These are phyloP conservation scores for Laupala kohalensis DNA, from an alignment of 1,140 invertebrate species.

Conservation along the genomic window DNA sequence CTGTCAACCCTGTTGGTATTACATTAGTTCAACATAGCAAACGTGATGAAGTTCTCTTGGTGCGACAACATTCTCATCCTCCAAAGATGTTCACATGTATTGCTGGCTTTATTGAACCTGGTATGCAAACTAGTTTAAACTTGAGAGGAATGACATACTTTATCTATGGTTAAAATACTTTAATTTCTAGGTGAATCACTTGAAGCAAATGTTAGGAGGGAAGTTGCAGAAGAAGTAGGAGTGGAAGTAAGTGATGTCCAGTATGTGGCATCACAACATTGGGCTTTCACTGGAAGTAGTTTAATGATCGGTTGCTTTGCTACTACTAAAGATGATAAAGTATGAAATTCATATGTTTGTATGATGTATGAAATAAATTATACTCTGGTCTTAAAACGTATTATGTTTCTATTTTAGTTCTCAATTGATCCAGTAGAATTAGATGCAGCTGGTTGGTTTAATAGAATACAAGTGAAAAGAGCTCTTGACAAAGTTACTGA, in stretches of 20 bases:
- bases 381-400: no score
- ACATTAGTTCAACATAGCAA: conserved; percentile 33
- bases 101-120: conserved; percentile 43
- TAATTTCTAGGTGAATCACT: conserved; percentile 35
- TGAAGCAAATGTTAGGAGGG: conserved; percentile 38
- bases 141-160: neutral
- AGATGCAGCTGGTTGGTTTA: conserved; percentile 41
- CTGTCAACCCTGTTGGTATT: conserved; percentile 38
- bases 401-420: conserved; percentile 22
- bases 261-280: conserved; percentile 40
- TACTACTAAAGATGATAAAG: conserved; percentile 16
- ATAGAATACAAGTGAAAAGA: conserved; percentile 28
- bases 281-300: conserved; percentile 39
- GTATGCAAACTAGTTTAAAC: conserved; percentile 27
- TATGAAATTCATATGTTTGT: no score
- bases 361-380: no score
- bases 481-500: conserved; percentile 25
- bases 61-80: conserved; percentile 33
- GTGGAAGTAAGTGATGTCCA: conserved; percentile 34
- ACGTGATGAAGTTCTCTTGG: conserved; percentile 34
- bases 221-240: conserved; percentile 45
- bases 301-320: conserved; percentile 42
- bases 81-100: conserved; percentile 41
- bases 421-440: conserved; percentile 36
- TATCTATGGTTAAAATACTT: neutral